Percentiles rank a stretch among this genome's conserved stretches.
phyloP scores from a whole-genome alignment of 2,888 invertebrate species.

The Ophion obscuratus region DNA sequence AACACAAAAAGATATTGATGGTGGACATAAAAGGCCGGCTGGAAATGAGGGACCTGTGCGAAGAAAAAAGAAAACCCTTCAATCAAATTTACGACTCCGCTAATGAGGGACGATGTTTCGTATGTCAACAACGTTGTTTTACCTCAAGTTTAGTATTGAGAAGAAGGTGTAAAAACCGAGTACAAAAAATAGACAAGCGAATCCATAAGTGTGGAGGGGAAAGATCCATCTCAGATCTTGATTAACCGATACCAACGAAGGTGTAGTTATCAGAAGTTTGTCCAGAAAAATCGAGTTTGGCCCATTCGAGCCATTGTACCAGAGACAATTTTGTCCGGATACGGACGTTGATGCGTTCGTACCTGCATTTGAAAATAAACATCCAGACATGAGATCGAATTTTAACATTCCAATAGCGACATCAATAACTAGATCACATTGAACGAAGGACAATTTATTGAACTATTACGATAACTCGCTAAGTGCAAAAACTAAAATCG shows the following conservation, averaged over 20 bases:
- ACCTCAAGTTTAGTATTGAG: conserved; percentile 86
- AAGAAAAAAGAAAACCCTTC: conserved; percentile 32
- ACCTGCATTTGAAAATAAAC: conserved; percentile 66
- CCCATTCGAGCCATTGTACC: conserved; percentile 69
- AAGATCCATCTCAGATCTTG: conserved; percentile 85
- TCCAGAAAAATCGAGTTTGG: conserved; percentile 73
- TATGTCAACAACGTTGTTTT: conserved; percentile 46
- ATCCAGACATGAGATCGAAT: conserved; percentile 8
- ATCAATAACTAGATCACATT: not conserved
- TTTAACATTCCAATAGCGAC: not conserved
- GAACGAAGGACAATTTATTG: not conserved
- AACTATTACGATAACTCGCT: not conserved
- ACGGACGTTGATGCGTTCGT: conserved; percentile 74
- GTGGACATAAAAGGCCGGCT: conserved; percentile 86
- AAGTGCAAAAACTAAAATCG: not conserved
- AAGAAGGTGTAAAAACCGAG: conserved; percentile 86
- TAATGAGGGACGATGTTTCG: not conserved
- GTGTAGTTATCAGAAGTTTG: conserved; percentile 77
- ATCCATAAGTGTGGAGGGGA: conserved; percentile 86
- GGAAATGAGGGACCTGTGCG: conserved; percentile 85
- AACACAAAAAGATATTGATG: conserved; percentile 86
- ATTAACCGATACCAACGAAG: conserved; percentile 81
- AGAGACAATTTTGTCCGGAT: conserved; percentile 76
- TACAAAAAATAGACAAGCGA: conserved; percentile 86
- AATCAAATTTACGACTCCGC: not conserved